Conservation (phyloP, 2,797 vertebrate species). For the Smutsia gigantea region DNA sequence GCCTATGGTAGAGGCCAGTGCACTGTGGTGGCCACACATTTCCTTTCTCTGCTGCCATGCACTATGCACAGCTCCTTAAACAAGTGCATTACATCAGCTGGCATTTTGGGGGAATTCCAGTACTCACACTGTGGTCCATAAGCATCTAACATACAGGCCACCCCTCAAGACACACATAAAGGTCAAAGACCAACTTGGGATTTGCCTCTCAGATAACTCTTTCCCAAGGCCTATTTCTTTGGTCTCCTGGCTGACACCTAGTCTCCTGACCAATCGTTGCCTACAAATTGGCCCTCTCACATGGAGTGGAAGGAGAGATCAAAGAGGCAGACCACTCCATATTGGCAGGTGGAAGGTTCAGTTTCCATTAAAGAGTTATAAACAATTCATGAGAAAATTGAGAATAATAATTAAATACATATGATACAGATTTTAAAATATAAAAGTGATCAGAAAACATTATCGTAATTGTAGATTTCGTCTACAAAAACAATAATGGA, state of each 20-base stretch:
- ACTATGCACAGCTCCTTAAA: background rate
- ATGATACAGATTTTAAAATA: background rate
- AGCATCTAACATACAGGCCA: background rate
- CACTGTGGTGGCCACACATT: background rate
- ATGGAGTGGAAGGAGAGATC: background rate
- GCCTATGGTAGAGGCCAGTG: background rate
- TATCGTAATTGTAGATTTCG: background rate
- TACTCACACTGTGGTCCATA: background rate
- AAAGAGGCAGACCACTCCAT: background rate
- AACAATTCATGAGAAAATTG: background rate
- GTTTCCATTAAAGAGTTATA: background rate
- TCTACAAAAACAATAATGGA: background rate
- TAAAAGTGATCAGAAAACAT: background rate
- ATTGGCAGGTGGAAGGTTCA: background rate
- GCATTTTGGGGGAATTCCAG: background rate
- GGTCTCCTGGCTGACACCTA: background rate
- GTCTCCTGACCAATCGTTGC: background rate
- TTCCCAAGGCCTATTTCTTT: background rate
- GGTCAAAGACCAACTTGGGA: background rate
- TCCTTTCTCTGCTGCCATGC: background rate
- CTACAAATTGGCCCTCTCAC: background rate
- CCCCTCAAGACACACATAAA: background rate
- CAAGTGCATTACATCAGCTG: background rate
- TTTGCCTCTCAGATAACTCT: background rate
- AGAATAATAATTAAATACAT: background rate